These are phyloP conservation scores for Taeniopygia guttata DNA, from an alignment of 2,797 vertebrate species.

Conservation along the genomic window DNA sequence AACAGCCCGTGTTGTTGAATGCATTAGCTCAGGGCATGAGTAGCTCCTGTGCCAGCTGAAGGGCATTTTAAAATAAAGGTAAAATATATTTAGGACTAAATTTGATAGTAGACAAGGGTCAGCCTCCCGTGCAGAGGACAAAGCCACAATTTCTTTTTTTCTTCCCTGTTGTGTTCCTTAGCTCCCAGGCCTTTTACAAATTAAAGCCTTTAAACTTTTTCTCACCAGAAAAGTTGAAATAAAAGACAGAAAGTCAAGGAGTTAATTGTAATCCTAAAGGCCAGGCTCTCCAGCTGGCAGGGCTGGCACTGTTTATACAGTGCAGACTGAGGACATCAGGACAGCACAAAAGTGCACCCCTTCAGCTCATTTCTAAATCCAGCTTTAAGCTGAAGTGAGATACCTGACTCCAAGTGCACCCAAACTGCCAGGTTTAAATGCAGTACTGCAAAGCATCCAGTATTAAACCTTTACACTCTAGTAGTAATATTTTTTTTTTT, in stretches of 20 bases:
- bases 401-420: not conserved
- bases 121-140: not conserved
- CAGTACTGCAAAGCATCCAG: not conserved
- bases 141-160: not conserved
- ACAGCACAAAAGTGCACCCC: not conserved
- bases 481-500: not conserved
- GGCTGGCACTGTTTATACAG: not conserved
- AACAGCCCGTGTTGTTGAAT: not conserved
- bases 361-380: not conserved
- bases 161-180: not conserved
- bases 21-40: not conserved
- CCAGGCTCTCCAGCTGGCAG: not conserved
- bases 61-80: conserved; percentile 22
- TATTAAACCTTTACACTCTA: not conserved
- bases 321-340: not conserved
- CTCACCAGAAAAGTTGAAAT: not conserved
- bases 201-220: not conserved
- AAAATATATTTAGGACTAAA: conserved; percentile 35
- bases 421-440: not conserved
- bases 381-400: not conserved
- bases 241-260: not conserved
- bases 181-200: conserved; percentile 34
- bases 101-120: conserved; percentile 14
- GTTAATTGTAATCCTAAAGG: not conserved
- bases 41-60: not conserved